Base-by-base conservation (phyloP, 1,140 invertebrate genomes). In the Pissodes strobi region DNA sequence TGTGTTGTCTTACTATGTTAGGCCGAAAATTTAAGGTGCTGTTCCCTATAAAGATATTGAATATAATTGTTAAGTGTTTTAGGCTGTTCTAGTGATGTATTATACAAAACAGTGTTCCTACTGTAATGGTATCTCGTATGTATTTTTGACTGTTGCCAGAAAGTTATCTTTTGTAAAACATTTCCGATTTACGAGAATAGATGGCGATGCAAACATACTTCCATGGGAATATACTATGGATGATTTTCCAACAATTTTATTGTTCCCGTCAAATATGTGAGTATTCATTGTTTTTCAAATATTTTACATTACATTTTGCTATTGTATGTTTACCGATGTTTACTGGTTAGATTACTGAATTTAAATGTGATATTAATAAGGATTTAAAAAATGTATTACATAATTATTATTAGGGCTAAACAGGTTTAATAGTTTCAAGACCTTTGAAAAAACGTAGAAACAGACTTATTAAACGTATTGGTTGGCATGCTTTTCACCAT, bases 171-270 rank as follows among this genome's bases (percentile, higher is more conserved):
- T 79, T 48, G 80, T 87, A 67, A 72, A 80, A 45, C 78, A 82
- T 70, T 73, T 90, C 6, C 70, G 77, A 39, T 88, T 92, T 71
- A 84, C 84, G 10, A 83, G 89, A 41, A 83, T 93, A n/a, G 90
- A 93, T 79, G 90, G 88, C 12, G 87, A 90, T 69, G 82, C 82
- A 1, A 90, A 93, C 79, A 90, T 92, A 79, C 79, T 93, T 52
- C 89, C 90, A 1, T 92, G 90, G 90, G 85, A 90, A 73, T 92
- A 87, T 76, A 89, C 86, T 19, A 87, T 88, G 78, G 84, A 87
- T 71, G 81, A 79, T 22, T 91, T 88, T 80, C 91, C 91, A 6
- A 85, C 87, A 0, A 82, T 94, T 30, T 77, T 93, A 12, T 87
- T 92, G 66, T 89, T 90, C 70, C 89, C 89, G 22, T 82, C 84